Evolutionary conservation across 2,888 invertebrate species (phyloP).

Genomic region (Cephus nigrinus): DNA sequence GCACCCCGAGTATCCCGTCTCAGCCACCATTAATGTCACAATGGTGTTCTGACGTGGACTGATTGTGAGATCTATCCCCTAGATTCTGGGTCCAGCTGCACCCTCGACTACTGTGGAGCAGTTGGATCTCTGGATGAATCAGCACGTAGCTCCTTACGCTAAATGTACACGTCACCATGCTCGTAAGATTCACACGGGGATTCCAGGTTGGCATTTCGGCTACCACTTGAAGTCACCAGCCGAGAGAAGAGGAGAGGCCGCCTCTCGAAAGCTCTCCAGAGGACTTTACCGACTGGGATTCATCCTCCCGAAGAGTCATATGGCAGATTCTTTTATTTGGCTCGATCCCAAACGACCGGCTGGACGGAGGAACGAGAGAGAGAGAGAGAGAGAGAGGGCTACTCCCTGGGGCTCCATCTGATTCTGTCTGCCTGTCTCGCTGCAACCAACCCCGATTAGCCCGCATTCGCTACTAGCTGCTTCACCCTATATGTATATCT

Average conservation of each 20-base stretch:
- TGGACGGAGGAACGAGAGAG: no score
- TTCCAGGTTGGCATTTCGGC: no score
- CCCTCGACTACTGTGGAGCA: background rate
- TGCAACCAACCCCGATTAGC: no score
- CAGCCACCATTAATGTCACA: no score
- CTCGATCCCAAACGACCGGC: conserved; percentile 29
- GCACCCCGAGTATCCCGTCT: no score
- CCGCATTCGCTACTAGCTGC: background rate
- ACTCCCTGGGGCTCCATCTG: no score
- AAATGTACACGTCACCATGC: background rate
- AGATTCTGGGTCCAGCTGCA: no score
- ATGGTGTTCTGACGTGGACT: background rate
- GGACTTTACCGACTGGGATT: conserved; percentile 53
- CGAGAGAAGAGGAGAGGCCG: conserved; percentile 20
- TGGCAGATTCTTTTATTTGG: conserved; percentile 50
- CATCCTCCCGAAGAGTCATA: conserved; percentile 54
- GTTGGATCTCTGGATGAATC: conserved; percentile 36
- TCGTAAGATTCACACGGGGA: no score
- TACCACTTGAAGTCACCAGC: background rate
- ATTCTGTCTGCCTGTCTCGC: no score
- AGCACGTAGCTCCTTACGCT: conserved; percentile 29
- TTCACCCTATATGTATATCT: background rate
- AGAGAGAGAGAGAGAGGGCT: no score
- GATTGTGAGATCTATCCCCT: background rate
- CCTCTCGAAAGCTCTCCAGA: conserved; percentile 51